A percentile compares a stretch with the other conserved stretches of the same genome.
Conservation (phyloP, 2,113 vertebrate species). For the Leucoraja erinaceus region DNA sequence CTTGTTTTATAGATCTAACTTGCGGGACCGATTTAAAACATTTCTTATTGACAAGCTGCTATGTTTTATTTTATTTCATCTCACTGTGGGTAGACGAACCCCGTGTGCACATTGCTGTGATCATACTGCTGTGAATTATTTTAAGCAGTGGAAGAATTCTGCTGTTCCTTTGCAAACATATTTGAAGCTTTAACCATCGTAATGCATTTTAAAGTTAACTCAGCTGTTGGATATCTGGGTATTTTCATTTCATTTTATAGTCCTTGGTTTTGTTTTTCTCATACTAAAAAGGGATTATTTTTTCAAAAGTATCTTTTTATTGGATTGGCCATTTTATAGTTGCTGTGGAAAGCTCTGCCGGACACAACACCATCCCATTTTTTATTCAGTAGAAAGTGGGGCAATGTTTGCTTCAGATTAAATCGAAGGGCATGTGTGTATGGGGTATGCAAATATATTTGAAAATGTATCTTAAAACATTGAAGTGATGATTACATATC, state of each 20-base stretch:
- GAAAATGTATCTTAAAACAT: conserved; percentile 11
- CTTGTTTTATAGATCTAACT: conserved; percentile 27
- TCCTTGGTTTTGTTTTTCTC: conserved; percentile 11
- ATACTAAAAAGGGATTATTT: conserved; percentile 23
- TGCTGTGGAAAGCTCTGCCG: neutral
- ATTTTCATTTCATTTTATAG: conserved; percentile 15
- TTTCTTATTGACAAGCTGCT: conserved; percentile 30
- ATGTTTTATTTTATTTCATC: conserved; percentile 33
- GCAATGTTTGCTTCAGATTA: neutral
- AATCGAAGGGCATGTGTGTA: neutral
- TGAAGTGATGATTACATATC: conserved; percentile 23
- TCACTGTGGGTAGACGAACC: conserved; percentile 23
- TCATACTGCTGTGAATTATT: conserved; percentile 31
- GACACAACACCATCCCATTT: neutral
- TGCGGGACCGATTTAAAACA: conserved; percentile 24
- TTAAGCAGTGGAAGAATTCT: conserved; percentile 22
- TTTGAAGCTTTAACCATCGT: conserved; percentile 9
- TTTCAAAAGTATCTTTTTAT: neutral
- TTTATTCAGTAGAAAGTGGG: neutral
- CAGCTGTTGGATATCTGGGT: conserved; percentile 19
- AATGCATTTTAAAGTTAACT: conserved; percentile 22
- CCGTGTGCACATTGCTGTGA: conserved; percentile 29
- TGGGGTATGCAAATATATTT: neutral
- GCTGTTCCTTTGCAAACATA: conserved; percentile 10
- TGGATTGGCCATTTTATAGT: conserved; percentile 12